These are phyloP conservation scores for Adrianichthys oophorus DNA, from an alignment of 2,797 vertebrate genomes.

Conservation along the genomic window DNA sequence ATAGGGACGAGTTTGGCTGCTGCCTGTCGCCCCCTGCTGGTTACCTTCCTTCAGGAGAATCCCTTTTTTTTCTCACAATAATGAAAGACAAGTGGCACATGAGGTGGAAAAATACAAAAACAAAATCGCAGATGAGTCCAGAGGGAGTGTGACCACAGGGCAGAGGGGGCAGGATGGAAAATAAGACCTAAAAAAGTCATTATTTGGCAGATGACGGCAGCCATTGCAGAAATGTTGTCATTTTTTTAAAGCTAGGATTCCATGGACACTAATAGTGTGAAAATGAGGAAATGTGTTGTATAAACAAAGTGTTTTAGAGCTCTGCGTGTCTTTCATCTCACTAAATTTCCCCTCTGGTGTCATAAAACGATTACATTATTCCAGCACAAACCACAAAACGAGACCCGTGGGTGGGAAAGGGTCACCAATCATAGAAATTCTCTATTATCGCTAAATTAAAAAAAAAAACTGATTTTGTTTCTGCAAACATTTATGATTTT, in stretches of 20 bases:
- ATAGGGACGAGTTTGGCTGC: constrained; percentile 21
- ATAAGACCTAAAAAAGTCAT: constrained; percentile 32
- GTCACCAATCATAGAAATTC: too few species aligned
- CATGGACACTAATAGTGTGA: background rate
- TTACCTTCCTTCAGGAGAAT: background rate
- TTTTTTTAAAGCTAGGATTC: constrained; percentile 18
- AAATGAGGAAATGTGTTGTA: constrained; percentile 4
- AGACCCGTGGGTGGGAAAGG: background rate
- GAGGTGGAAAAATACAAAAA: too few species aligned
- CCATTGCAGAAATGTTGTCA: constrained; percentile 35
- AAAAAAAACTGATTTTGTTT: too few species aligned
- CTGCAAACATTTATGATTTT: too few species aligned
- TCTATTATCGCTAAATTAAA: too few species aligned
- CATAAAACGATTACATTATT: constrained; percentile 3
- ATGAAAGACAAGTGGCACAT: constrained; percentile 8
- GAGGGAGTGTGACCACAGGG: constrained; percentile 20
- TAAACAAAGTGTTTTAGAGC: background rate
- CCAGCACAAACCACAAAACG: background rate
- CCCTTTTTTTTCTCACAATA: constrained; percentile 9
- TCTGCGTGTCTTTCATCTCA: constrained; percentile 4
- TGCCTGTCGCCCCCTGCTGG: constrained; percentile 69
- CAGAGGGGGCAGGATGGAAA: constrained; percentile 30
- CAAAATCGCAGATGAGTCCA: too few species aligned
- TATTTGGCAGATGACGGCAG: constrained; percentile 49
- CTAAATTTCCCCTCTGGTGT: background rate